These are phyloP conservation scores for Julus scandinavius DNA, from an alignment of 2,888 invertebrate species.

Conservation along the genomic window DNA sequence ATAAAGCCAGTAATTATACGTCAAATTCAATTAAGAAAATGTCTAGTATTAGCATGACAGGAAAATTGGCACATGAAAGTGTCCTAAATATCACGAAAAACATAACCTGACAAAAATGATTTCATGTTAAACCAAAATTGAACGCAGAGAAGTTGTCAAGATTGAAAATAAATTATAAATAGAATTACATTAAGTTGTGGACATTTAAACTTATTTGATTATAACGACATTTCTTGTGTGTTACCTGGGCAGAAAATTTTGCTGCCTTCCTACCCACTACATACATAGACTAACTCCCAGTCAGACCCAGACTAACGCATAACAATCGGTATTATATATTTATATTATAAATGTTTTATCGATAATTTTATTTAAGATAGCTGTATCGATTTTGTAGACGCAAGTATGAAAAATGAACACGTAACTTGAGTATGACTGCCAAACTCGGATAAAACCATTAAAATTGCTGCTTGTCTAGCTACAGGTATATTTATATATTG, in stretches of 20 bases:
- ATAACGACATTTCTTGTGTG: not conserved
- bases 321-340: slow-evolving; percentile 25
- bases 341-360: slow-evolving; percentile 46
- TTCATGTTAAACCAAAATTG: not conserved
- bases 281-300: not conserved
- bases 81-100: not conserved
- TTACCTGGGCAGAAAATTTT: not conserved
- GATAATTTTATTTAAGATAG: slow-evolving; percentile 45
- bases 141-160: not conserved
- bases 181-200: no score
- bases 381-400: not conserved
- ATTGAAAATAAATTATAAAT: no score
- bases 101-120: not conserved
- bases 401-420: not conserved
- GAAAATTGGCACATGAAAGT: not conserved
- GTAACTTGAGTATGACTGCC: not conserved
- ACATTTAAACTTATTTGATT: not conserved
- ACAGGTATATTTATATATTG: no score
- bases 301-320: not conserved
- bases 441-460: not conserved
- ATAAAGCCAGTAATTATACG: not conserved
- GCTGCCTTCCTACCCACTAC: not conserved
- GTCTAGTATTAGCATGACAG: not conserved
- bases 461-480: not conserved
- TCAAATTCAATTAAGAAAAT: not conserved